These are phyloP conservation scores for Prorops nasuta DNA, from an alignment of 1,140 invertebrate species.

Conservation along the genomic window DNA sequence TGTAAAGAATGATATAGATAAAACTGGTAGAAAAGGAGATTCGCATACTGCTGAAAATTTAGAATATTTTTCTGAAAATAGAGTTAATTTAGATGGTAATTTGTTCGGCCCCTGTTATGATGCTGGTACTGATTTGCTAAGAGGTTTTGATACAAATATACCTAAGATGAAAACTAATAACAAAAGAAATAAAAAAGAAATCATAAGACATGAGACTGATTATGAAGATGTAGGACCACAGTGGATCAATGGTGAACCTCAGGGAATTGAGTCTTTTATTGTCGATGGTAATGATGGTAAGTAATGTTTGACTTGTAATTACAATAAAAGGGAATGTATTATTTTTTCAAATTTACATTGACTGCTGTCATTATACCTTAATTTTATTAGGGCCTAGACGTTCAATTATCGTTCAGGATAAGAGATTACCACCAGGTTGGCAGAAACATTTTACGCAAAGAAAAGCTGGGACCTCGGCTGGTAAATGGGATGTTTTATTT, in stretches of 20 bases:
- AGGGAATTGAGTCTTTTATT: slow-evolving; percentile 46
- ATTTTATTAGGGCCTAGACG: slow-evolving; percentile 49
- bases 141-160: slow-evolving; percentile 28
- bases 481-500: slow-evolving; percentile 79
- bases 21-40: slow-evolving; percentile 47
- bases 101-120: slow-evolving; percentile 29
- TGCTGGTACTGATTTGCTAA: slow-evolving; percentile 31
- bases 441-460: slow-evolving; percentile 73
- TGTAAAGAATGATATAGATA: slow-evolving; percentile 35
- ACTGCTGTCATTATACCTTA: background rate
- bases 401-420: slow-evolving; percentile 71
- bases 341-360: no score
- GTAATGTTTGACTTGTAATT: slow-evolving; percentile 5
- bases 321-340: no score
- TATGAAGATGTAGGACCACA: slow-evolving; percentile 44
- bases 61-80: slow-evolving; percentile 21
- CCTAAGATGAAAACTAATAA: slow-evolving; percentile 25
- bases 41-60: slow-evolving; percentile 11
- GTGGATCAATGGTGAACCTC: slow-evolving; percentile 49
- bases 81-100: slow-evolving; percentile 25
- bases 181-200: slow-evolving; percentile 38
- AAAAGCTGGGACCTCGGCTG: slow-evolving; percentile 65
- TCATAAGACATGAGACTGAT: slow-evolving; percentile 28
- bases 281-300: slow-evolving; percentile 49
- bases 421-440: slow-evolving; percentile 70